Evolutionary conservation across 2,888 invertebrate genomes (phyloP).

Genomic region (Lycia hirtaria): DNA sequence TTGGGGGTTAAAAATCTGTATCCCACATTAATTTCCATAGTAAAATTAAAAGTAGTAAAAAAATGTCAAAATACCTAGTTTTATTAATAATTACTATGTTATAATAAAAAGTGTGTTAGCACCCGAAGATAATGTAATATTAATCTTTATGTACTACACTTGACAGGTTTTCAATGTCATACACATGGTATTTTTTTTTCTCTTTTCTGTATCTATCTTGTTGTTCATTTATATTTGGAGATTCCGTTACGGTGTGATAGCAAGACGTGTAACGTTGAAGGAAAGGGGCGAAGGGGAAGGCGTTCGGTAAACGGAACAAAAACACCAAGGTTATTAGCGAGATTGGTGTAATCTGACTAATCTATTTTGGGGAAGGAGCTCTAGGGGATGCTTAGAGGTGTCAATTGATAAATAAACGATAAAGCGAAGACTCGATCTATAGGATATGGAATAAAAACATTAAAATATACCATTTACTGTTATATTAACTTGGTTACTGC

Average conservation of each 20-base stretch:
- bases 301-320: slow-evolving; percentile 82
- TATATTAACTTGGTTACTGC: no score
- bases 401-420: slow-evolving; percentile 67
- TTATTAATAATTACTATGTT: no score
- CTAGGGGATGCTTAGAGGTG: slow-evolving; percentile 62
- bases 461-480: no score
- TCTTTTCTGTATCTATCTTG: not conserved
- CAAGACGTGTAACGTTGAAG: slow-evolving; percentile 60
- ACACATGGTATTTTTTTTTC: no score
- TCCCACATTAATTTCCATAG: no score
- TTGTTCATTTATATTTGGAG: slow-evolving; percentile 1
- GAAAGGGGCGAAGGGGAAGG: slow-evolving; percentile 79
- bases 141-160: no score
- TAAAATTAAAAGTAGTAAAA: no score
- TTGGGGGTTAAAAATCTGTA: no score
- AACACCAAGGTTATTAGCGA: slow-evolving; percentile 85
- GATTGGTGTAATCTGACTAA: slow-evolving; percentile 86
- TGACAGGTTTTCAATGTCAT: not conserved
- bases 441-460: not conserved
- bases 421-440: not conserved
- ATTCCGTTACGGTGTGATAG: slow-evolving; percentile 61
- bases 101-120: no score
- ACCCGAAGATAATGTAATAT: no score
- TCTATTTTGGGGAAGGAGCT: slow-evolving; percentile 81
- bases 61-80: no score